These are phyloP conservation scores for Willowsia nigromaculata DNA, from an alignment of 2,888 invertebrate species.

Conservation along the genomic window DNA sequence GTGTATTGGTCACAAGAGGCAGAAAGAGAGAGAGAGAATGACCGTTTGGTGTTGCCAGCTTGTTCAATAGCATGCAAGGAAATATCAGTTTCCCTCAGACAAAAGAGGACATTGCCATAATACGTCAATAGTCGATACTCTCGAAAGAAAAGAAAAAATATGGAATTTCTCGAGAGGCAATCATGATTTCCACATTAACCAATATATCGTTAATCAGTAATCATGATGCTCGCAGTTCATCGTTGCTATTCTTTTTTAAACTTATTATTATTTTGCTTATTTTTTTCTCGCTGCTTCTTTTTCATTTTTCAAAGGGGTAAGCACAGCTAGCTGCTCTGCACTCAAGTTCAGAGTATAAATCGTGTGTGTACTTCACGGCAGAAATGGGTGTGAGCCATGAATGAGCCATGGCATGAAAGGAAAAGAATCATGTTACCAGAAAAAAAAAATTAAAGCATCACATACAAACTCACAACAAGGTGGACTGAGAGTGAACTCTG, in stretches of 20 bases:
- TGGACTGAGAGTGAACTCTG: background rate
- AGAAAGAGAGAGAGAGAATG: background rate
- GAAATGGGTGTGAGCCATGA: constrained; percentile 65
- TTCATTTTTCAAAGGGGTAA: constrained; percentile 7
- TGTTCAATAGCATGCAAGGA: background rate
- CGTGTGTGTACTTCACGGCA: constrained; percentile 46
- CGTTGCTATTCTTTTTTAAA: background rate
- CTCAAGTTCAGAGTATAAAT: constrained; percentile 33
- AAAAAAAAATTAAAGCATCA: constrained; percentile 46
- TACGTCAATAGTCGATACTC: constrained; percentile 1
- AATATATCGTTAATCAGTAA: constrained; percentile 70
- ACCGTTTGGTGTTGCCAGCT: background rate
- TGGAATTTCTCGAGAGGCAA: constrained; percentile 50
- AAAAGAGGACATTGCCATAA: constrained; percentile 59
- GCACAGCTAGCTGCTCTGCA: background rate
- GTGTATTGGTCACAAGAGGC: background rate
- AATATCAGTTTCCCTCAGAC: constrained; percentile 43
- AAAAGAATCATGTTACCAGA: constrained; percentile 64
- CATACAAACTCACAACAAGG: constrained; percentile 13
- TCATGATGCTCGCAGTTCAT: constrained; percentile 44
- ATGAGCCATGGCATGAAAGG: constrained; percentile 53
- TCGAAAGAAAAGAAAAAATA: background rate
- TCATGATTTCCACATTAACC: constrained; percentile 71
- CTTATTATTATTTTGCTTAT: background rate
- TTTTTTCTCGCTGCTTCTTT: constrained; percentile 18